Percentiles rank a stretch among this genome's conserved stretches.
These are phyloP conservation scores for Chroicocephalus ridibundus DNA, from an alignment of 2,113 vertebrate genomes.

Conservation along the genomic window DNA sequence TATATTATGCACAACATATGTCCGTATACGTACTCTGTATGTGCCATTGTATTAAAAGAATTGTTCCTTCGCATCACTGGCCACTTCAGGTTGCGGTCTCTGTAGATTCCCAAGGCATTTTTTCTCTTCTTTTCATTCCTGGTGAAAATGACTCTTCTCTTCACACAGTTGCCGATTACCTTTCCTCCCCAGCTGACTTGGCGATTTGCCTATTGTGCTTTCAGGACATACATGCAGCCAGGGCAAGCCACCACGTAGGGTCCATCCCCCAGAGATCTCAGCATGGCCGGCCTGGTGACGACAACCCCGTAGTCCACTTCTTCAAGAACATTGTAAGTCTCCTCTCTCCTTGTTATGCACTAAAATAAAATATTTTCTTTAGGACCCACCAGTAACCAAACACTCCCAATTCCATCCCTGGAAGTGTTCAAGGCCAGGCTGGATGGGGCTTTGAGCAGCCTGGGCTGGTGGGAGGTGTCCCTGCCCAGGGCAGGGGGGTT, in stretches of 20 bases:
- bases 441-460: too few relatives aligned
- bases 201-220: not conserved
- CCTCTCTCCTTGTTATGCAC: not conserved
- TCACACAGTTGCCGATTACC: rapidly evolving
- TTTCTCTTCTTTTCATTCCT: not conserved
- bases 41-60: not conserved
- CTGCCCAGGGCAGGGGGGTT: too few relatives aligned
- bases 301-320: conserved; percentile 95
- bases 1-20: not conserved
- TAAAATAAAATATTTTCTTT: not conserved
- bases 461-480: too few relatives aligned
- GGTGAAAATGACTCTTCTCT: not conserved
- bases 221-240: conserved; percentile 76
- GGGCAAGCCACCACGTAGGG: conserved; percentile 75
- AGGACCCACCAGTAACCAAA: not conserved
- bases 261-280: conserved; percentile 87
- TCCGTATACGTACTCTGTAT: not conserved
- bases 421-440: too few relatives aligned
- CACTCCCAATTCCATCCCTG: not conserved
- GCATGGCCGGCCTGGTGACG: conserved; percentile 85
- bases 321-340: conserved; percentile 95
- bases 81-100: not conserved
- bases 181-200: not conserved
- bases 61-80: not conserved
- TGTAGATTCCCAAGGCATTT: not conserved